Evolutionary conservation across 53 echinoderm and acorn worm genomes (phyloP), one percentile per base, ranked within the genome.

Genomic region (Glandiceps talaboti): DNA sequence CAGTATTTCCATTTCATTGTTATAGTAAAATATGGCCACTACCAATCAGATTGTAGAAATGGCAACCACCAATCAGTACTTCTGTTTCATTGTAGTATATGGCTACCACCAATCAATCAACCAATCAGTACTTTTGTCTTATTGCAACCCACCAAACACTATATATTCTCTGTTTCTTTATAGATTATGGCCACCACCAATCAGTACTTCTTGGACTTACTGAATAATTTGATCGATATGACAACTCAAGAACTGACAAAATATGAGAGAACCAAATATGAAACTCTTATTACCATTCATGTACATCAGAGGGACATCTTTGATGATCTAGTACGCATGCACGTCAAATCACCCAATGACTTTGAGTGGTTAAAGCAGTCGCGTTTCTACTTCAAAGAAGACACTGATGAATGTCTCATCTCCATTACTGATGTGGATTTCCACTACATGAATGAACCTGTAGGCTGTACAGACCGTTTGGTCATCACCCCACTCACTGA

Each of bases 361-460:
- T 99, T 99, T 91, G 99, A 99, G 81, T 99, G 99, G 99, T 74
- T 91, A 82, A 99, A 99, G 86, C 99, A 99, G 77, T 93, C 93
- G 32, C 99, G 99, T 26, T 99, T 99, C 93, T 99, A 99, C 90
- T 99, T 85, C 86, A 99, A 94, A 30, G 93, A 94, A 74, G 93
- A 99, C 88, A 93, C 86, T 0, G 99, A 99, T 64, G 84, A 87
- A 30, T 91, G 91, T 32, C 28, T 99, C 73, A 91, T 99, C 81
- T 99, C 99, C 30, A 91, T 99, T 80, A 99, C 99, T 30, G 99
- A 99, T 76, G 99, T 99, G 27, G 99, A 99, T 83, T 99, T 99
- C 76, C 75, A 79, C 78, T 99, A 99, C 83, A 89, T 89, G 99
- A 99, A 89, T 80, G 99, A 99, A 30, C 93, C 93, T 1, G 93